A percentile compares a stretch with the other conserved stretches of the same genome.
Conservation (phyloP, 2,113 vertebrate genomes). For the Aspidoscelis tigris region DNA sequence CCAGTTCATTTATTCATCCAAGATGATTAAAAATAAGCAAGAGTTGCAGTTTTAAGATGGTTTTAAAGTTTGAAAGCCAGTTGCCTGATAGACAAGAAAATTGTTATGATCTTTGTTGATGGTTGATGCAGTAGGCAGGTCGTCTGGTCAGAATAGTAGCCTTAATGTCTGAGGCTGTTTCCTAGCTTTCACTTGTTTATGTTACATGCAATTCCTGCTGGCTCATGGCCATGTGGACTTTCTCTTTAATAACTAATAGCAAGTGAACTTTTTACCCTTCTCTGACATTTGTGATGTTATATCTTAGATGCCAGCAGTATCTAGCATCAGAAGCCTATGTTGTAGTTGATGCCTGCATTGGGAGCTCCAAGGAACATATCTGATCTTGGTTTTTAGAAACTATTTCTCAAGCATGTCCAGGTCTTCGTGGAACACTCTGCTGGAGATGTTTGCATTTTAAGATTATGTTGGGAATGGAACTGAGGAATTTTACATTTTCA, state of each 20-base stretch:
- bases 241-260: background rate
- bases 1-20: constrained; percentile 46
- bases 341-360: too few relatives aligned
- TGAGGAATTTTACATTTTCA: background rate
- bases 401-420: background rate
- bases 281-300: background rate
- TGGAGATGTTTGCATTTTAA: background rate
- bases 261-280: background rate
- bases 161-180: background rate
- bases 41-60: constrained; percentile 11
- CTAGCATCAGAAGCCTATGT: too few relatives aligned
- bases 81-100: background rate
- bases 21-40: constrained; percentile 19
- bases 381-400: background rate
- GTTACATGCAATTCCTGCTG: background rate
- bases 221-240: background rate
- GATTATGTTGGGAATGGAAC: background rate
- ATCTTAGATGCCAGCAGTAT: too few relatives aligned
- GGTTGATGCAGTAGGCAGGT: background rate
- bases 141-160: background rate
- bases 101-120: background rate
- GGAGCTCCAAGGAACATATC: too few relatives aligned
- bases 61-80: constrained; percentile 21
- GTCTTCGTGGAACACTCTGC: too few relatives aligned
- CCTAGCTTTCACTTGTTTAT: background rate